Evolutionary conservation across 2,888 invertebrate genomes (phyloP), one percentile per base, ranked within the genome.

Genomic region (Cheilosia impressa): DNA sequence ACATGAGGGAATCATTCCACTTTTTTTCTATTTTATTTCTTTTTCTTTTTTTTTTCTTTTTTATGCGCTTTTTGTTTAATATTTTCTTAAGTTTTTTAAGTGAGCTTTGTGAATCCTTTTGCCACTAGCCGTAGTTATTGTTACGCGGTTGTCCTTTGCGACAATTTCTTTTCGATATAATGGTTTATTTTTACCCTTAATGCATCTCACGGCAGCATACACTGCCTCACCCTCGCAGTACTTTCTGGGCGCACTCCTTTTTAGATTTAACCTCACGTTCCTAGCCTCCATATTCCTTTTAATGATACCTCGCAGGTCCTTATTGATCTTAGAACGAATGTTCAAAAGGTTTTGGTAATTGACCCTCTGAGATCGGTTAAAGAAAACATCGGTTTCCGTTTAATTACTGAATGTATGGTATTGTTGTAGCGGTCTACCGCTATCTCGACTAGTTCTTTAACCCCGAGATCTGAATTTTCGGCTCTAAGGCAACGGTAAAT

Each of bases 131-230:
- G 71, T 78, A 4, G 71, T 71, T 47, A 78, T n/a, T 9, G 78
- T 71, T 7, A 78, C 71, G 15, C 50, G 57, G 38, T 68, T 68
- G 43, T 63, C 57, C 57, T 63, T 60, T 13, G 55, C 69, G 4
- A 69, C 69, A 45, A 63, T 45, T 57, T 62, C 62, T 45, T 71
- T 78, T 71, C 41, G 43, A n/a, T 31, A 78, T 55, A 78, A 55
- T 27, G 69, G 69, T 55, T 78, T 78, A 9, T 53, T 55, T n/a
- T 79, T 66, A 13, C 72, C 31, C 31, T 79, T 66, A 6, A 65
- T 72, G 17, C 58, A 34, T 60, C 72, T 79, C 3, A 60, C 5
- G 1, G 69, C 69, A 5, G 52, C 57, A 19, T 22, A 22, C 22
- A 22, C 22, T 22, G 2, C 22, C 22, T 22, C 22, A 22, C 57